Percentiles rank a stretch among this genome's conserved stretches.
phyloP scores from a whole-genome alignment of 2,888 invertebrate species.

The Pecten maximus region DNA sequence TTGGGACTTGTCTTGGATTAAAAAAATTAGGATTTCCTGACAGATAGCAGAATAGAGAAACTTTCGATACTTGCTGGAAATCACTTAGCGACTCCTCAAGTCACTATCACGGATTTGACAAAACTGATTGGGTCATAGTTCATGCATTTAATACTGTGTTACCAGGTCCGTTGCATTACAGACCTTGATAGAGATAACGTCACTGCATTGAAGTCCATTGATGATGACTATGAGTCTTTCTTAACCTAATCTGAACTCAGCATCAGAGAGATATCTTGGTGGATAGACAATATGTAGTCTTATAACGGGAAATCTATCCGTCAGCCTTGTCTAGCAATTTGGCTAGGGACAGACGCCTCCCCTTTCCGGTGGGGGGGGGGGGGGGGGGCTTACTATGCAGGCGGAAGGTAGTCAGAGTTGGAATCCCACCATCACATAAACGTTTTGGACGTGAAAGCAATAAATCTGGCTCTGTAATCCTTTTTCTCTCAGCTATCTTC shows the following conservation, averaged over 20 bases:
- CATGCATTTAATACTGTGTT: constrained; percentile 36
- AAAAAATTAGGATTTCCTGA: constrained; percentile 50
- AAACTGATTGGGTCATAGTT: constrained; percentile 52
- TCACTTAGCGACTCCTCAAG: neutral
- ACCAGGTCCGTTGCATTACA: constrained; percentile 37
- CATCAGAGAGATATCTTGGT: neutral
- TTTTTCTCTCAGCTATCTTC: too few species aligned
- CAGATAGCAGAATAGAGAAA: constrained; percentile 55
- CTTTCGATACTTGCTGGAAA: constrained; percentile 41
- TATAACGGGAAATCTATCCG: too few species aligned
- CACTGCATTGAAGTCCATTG: neutral
- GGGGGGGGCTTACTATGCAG: too few species aligned
- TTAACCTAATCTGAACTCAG: too few species aligned
- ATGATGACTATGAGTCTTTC: too few species aligned
- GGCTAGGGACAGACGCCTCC: too few species aligned
- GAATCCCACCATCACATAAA: too few species aligned
- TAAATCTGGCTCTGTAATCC: too few species aligned
- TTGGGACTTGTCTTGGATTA: constrained; percentile 60
- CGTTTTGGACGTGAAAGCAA: too few species aligned
- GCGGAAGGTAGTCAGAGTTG: too few species aligned
- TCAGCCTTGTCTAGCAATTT: too few species aligned
- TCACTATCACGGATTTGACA: constrained; percentile 46
- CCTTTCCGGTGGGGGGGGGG: too few species aligned
- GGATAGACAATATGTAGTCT: neutral
- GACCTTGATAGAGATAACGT: constrained; percentile 38